These are phyloP conservation scores for Trachops cirrhosus DNA, from an alignment of 2,797 vertebrate genomes.

Conservation along the genomic window DNA sequence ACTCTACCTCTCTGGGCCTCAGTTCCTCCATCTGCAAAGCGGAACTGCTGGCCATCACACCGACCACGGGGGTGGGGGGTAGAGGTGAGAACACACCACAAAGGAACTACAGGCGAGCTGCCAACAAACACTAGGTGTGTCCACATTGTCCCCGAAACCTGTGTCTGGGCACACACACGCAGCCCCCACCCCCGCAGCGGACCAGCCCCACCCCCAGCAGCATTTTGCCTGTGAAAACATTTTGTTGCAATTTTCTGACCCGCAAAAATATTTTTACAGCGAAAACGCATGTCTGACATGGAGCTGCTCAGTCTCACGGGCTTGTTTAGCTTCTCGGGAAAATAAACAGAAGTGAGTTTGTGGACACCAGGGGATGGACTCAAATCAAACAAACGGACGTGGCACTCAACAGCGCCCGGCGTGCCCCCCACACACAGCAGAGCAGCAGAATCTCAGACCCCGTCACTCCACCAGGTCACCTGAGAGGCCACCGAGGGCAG, in stretches of 20 bases:
- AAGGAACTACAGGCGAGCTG: not conserved
- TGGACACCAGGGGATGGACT: not conserved
- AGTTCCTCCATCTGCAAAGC: not conserved
- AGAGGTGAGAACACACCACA: fast-evolving
- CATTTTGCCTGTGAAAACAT: constrained; percentile 53
- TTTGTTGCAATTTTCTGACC: constrained; percentile 63
- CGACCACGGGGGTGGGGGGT: not conserved
- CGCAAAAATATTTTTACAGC: constrained; percentile 64
- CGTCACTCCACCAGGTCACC: not conserved
- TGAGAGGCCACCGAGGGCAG: not conserved
- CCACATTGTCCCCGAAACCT: fast-evolving
- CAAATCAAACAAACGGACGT: not conserved
- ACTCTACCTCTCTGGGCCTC: not conserved
- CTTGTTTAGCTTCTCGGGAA: constrained; percentile 34
- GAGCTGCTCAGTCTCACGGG: constrained; percentile 12
- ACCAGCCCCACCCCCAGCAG: not conserved
- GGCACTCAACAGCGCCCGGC: fast-evolving
- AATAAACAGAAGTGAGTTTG: constrained; percentile 60
- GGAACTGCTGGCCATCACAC: not conserved
- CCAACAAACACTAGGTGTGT: too few relatives aligned
- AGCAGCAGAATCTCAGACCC: not conserved
- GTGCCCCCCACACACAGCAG: fast-evolving
- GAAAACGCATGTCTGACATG: constrained; percentile 6
- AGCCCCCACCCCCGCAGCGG: fast-evolving
- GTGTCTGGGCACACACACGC: fast-evolving